A percentile compares a stretch with the other conserved stretches of the same genome.
These are phyloP conservation scores for Daboia siamensis DNA, from an alignment of 2,113 vertebrate genomes.

Conservation along the genomic window DNA sequence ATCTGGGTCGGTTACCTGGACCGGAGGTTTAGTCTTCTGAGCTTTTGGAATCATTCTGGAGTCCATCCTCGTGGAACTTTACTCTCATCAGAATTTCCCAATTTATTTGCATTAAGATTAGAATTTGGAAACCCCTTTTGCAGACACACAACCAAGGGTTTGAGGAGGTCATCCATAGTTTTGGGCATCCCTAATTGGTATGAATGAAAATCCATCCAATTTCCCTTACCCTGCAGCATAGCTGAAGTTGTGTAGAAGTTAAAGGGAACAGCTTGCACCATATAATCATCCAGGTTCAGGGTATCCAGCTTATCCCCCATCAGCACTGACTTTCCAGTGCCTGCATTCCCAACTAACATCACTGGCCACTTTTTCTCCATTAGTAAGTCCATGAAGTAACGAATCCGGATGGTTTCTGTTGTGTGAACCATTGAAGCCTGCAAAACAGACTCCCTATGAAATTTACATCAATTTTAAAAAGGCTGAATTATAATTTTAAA, in stretches of 20 bases:
- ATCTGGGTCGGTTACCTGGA: background rate
- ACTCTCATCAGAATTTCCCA: background rate
- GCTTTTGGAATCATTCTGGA: background rate
- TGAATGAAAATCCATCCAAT: background rate
- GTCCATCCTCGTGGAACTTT: background rate
- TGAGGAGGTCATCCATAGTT: background rate
- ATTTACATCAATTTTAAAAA: background rate
- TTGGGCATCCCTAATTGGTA: background rate
- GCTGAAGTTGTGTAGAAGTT: slow-evolving; percentile 81
- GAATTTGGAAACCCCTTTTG: background rate
- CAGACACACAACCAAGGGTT: background rate
- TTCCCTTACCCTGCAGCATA: slow-evolving; percentile 74
- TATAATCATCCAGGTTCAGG: slow-evolving; percentile 58
- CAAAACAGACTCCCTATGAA: background rate
- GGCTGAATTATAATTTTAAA: background rate
- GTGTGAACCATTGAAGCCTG: slow-evolving; percentile 78
- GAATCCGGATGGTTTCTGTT: slow-evolving; percentile 68
- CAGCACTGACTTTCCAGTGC: slow-evolving; percentile 73
- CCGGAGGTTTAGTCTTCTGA: background rate
- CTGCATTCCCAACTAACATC: slow-evolving; percentile 77
- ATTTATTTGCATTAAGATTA: background rate
- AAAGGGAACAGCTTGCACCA: slow-evolving; percentile 73
- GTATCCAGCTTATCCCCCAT: slow-evolving; percentile 71
- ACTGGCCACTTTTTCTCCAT: slow-evolving; percentile 68
- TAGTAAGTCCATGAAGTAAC: slow-evolving; percentile 76